Base-by-base conservation (phyloP, 1,140 invertebrate species). In the Drosophila willistoni region DNA sequence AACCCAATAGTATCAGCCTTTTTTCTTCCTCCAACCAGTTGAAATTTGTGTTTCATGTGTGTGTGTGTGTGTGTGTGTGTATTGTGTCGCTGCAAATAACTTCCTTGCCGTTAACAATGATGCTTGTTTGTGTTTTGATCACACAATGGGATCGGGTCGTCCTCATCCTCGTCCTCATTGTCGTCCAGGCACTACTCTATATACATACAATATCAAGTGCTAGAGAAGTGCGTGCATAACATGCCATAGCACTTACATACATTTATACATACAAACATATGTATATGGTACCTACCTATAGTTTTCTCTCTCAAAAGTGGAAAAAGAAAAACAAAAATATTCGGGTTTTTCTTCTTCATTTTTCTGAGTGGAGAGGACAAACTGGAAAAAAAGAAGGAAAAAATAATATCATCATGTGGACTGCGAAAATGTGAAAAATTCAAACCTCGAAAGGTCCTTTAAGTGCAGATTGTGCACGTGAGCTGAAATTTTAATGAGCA, bases 391-490 rank as follows among this genome's bases (percentile, higher is more conserved):
- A 29, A 29, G 5, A 7, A 29, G 29, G 29, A 29, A 29, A 44
- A 73, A 73, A 73, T 60, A 71, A 73, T 73, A 71, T 73, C 22
- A 29, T 51, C 44, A 73, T 71, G 55, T 73, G 54, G 44, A 51
- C 44, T 51, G 77, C 77, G 65, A 84, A 85, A 80, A 84, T 84
- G 81, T 84, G 82, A 84, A 85, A 87, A 87, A 85, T 87, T 81
- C 82, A 87, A 85, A 85, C 84, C 83, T 81, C 66, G 74, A 82
- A 87, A 77, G 83, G 82, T 87, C 83, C 72, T 81, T 77, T 82
- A 87, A 85, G 82, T 85, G 82, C 81, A 85, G 82, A 85, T 85
- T 85, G 82, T 75, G 79, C 81, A 86, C 82, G 82, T 86, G 82
- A 73, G 44, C 68, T 87, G 82, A 86, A 86, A 86, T 86, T 87